A percentile compares a stretch with the other conserved stretches of the same genome.
Evolutionary conservation across 2,797 vertebrate genomes (phyloP).

Genomic region (Smutsia temminckii): DNA sequence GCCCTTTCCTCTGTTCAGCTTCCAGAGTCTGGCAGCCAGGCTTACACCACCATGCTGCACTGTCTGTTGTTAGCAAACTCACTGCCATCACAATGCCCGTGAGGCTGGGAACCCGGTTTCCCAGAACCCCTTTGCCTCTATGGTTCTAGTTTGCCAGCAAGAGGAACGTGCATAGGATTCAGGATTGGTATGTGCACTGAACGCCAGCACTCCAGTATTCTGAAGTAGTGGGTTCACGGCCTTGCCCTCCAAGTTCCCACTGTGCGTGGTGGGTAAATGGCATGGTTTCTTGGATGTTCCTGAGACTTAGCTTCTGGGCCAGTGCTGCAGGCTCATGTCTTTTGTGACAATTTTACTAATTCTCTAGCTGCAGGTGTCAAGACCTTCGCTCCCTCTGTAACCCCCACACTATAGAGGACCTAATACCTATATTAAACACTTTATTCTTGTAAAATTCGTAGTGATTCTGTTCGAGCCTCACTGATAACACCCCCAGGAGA

Average conservation of each 20-base stretch:
- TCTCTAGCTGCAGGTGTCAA: not conserved
- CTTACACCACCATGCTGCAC: too few relatives aligned
- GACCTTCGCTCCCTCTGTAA: not conserved
- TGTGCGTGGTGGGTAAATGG: not conserved
- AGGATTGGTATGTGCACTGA: not conserved
- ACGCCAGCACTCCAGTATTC: rapidly evolving
- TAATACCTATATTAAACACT: not conserved
- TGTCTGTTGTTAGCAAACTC: rapidly evolving
- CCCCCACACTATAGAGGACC: rapidly evolving
- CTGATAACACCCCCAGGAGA: not conserved
- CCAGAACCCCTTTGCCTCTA: not conserved
- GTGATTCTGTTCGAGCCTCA: not conserved
- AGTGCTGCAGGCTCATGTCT: too few relatives aligned
- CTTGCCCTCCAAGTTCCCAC: too few relatives aligned
- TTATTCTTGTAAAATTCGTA: not conserved
- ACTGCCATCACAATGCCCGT: too few relatives aligned
- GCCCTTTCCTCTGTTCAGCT: not conserved
- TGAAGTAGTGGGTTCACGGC: rapidly evolving
- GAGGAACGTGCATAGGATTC: not conserved
- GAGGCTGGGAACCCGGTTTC: not conserved
- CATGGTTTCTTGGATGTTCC: not conserved
- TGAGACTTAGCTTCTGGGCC: not conserved
- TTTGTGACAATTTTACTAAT: not conserved
- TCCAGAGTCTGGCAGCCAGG: not conserved
- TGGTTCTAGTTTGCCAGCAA: not conserved